Percentiles rank a stretch among this genome's conserved stretches.
Evolutionary conservation across 2,888 invertebrate species (phyloP).

Genomic region (Mellilla xanthometata): DNA sequence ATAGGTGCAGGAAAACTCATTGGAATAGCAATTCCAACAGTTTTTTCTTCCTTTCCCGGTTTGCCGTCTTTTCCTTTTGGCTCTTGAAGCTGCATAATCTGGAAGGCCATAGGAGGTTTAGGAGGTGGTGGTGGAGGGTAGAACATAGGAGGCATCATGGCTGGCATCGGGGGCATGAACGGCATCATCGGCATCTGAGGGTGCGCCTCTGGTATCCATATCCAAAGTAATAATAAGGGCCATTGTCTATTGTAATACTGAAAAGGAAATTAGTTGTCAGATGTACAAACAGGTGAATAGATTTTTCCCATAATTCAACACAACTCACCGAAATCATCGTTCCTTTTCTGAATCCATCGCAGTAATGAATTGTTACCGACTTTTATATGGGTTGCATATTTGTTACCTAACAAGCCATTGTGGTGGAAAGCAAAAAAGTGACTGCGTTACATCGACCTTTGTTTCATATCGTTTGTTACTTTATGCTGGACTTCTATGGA

Average conservation of each 20-base stretch:
- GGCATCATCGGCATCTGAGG: conserved; percentile 10
- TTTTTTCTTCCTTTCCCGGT: conserved; percentile 2
- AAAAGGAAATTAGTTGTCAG: too few species aligned
- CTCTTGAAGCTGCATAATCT: conserved; percentile 7
- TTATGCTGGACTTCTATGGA: too few species aligned
- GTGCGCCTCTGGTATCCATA: background rate
- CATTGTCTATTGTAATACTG: background rate
- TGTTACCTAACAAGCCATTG: conserved; percentile 5
- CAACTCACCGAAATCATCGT: conserved; percentile 4
- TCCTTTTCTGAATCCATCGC: background rate
- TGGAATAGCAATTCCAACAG: conserved; percentile 4
- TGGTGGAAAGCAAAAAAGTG: background rate
- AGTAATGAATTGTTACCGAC: background rate
- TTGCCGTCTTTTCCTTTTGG: background rate
- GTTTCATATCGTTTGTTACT: background rate
- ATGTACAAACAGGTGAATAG: too few species aligned
- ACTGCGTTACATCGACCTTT: conserved; percentile 8
- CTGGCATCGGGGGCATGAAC: conserved; percentile 4
- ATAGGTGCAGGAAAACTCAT: conserved; percentile 7
- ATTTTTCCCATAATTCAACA: too few species aligned
- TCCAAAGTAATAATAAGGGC: background rate
- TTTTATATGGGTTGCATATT: conserved; percentile 2
- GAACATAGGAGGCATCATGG: conserved; percentile 4
- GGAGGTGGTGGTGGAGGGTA: conserved; percentile 2
- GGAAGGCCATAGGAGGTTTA: conserved; percentile 6